phyloP scores from a whole-genome alignment of 2,888 invertebrate species.

The Drosophila demipolita region DNA sequence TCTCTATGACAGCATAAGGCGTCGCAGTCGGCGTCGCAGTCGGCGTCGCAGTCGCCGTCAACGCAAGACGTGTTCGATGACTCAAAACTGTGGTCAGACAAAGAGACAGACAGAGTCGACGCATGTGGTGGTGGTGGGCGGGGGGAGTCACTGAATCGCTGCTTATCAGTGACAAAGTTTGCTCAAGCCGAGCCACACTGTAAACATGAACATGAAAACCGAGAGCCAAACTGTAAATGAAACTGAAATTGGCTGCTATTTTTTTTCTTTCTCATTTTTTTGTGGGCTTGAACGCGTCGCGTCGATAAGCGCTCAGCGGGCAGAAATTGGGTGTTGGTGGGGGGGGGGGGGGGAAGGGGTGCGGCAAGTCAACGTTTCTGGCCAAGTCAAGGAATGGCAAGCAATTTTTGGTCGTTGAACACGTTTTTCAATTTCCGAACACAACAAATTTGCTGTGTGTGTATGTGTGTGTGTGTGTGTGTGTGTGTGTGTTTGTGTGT shows the following conservation, averaged over 20 bases:
- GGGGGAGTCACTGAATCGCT: background rate
- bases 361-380: conserved; percentile 15
- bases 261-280: background rate
- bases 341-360: background rate
- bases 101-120: background rate
- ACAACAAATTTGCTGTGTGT: conserved; percentile 12
- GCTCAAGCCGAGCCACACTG: conserved; percentile 53
- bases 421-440: conserved; percentile 66
- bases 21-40: background rate
- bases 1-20: conserved; percentile 50
- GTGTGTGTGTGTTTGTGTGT: background rate
- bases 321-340: background rate
- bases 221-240: conserved; percentile 25
- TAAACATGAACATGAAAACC: conserved; percentile 34
- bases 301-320: background rate
- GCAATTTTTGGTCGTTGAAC: conserved; percentile 75
- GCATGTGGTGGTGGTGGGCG: too few species aligned
- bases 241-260: conserved; percentile 27
- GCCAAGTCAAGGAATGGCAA: conserved; percentile 24
- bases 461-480: conserved; percentile 7
- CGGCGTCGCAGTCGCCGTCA: background rate
- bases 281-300: conserved; percentile 16
- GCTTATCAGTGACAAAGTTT: conserved; percentile 77
- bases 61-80: conserved; percentile 62
- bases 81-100: conserved; percentile 40